Evolutionary conservation across 2,797 vertebrate genomes (phyloP).

Genomic region (Poecilia wingei): DNA sequence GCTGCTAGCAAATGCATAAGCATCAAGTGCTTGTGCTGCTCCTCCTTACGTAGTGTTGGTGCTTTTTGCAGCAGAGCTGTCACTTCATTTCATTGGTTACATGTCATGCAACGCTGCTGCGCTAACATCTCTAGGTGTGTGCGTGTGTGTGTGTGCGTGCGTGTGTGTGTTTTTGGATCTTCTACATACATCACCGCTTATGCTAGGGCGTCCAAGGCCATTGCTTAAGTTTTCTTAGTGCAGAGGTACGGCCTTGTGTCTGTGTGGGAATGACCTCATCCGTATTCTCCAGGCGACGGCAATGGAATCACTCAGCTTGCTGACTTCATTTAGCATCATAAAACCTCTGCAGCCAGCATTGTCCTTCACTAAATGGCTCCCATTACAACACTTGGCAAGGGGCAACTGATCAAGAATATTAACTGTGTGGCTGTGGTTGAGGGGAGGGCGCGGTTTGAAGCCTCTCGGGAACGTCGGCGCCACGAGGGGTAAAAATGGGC

Average conservation of each 20-base stretch:
- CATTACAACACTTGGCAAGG: constrained; percentile 56
- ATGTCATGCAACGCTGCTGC: constrained; percentile 11
- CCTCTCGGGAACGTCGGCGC: constrained; percentile 20
- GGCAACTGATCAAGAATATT: constrained; percentile 54
- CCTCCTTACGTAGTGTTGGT: background rate
- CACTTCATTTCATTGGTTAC: constrained; percentile 38
- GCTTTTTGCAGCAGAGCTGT: constrained; percentile 30
- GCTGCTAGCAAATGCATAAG: background rate
- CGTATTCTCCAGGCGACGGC: constrained; percentile 59
- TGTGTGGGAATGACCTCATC: constrained; percentile 62
- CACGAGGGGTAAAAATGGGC: constrained; percentile 3
- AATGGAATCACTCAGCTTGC: constrained; percentile 53
- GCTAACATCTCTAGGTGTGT: background rate
- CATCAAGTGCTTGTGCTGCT: background rate
- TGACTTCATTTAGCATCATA: constrained; percentile 59
- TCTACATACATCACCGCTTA: constrained; percentile 8
- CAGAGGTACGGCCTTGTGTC: constrained; percentile 15
- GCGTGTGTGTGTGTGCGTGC: background rate
- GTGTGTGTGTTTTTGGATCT: background rate
- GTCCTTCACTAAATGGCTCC: constrained; percentile 61
- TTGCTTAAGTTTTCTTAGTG: constrained; percentile 17
- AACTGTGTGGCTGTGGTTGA: constrained; percentile 28
- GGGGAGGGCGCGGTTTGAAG: background rate
- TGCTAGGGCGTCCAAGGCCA: constrained; percentile 26
- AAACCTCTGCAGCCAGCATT: constrained; percentile 53